Evolutionary conservation across 2,113 vertebrate genomes (phyloP).

Genomic region (Thamnophis sirtalis): DNA sequence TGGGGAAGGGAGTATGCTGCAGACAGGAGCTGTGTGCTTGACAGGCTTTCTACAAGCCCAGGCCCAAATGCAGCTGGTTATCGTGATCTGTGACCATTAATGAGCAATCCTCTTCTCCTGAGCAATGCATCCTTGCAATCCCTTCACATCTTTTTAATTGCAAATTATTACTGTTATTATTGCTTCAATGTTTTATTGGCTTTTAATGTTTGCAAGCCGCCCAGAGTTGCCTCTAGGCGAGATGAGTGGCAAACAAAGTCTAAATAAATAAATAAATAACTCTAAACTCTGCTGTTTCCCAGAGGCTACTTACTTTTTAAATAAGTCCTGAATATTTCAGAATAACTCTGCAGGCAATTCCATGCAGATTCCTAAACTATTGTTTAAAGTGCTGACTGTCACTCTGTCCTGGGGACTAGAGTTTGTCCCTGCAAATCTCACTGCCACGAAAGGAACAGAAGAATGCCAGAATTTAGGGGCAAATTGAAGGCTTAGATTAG

Average conservation of each 20-base stretch:
- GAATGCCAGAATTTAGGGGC: neutral
- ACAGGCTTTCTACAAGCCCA: neutral
- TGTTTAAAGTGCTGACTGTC: constrained; percentile 16
- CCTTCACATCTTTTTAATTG: neutral
- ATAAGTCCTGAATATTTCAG: constrained; percentile 20
- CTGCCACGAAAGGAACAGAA: neutral
- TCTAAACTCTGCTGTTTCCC: neutral
- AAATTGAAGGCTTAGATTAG: neutral
- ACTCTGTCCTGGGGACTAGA: neutral
- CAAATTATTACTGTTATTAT: neutral
- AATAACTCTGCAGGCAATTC: neutral
- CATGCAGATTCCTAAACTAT: neutral
- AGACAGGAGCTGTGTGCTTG: neutral
- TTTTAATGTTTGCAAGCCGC: neutral
- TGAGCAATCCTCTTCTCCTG: neutral
- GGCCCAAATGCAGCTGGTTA: constrained; percentile 7
- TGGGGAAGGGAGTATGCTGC: neutral
- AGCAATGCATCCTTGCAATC: neutral
- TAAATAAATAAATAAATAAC: neutral
- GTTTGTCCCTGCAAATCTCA: neutral
- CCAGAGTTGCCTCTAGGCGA: neutral
- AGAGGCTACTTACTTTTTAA: neutral
- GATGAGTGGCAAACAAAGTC: neutral
- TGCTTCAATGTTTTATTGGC: neutral
- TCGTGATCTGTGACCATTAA: neutral